phyloP scores from a whole-genome alignment of 2,797 vertebrate genomes.

The Macropus fuliginosus region DNA sequence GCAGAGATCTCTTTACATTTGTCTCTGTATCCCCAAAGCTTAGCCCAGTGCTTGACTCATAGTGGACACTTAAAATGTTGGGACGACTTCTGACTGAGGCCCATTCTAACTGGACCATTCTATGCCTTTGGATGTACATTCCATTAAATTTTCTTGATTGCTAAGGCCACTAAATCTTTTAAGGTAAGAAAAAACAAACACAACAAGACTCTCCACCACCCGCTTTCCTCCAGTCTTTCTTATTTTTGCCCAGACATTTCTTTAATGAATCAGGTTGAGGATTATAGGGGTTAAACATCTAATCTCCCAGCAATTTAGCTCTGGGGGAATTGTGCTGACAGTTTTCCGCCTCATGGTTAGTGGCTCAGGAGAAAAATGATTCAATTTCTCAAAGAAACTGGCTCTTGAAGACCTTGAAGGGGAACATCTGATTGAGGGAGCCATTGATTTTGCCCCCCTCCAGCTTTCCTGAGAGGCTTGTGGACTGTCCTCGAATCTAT shows the following conservation, averaged over 20 bases:
- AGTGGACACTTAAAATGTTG: background rate
- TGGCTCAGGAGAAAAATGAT: background rate
- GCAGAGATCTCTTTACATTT: background rate
- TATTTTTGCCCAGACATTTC: background rate
- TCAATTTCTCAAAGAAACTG: background rate
- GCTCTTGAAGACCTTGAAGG: background rate
- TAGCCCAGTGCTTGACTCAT: background rate
- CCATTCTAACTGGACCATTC: background rate
- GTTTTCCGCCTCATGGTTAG: background rate
- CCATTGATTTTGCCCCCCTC: background rate
- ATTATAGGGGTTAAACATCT: background rate
- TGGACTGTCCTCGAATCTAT: background rate
- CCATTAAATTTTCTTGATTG: background rate
- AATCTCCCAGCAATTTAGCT: background rate
- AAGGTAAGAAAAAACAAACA: background rate
- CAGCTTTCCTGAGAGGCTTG: background rate
- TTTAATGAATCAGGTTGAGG: background rate
- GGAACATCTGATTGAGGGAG: background rate
- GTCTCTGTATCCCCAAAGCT: background rate
- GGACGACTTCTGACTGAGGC: background rate
- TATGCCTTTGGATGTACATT: background rate
- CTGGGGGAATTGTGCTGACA: background rate
- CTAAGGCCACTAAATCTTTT: background rate
- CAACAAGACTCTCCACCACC: background rate
- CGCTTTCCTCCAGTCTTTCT: background rate